A percentile compares a stretch with the other conserved stretches of the same genome.
Evolutionary conservation across 1,140 invertebrate genomes (phyloP).

Genomic region (Sitobion miscanthi): DNA sequence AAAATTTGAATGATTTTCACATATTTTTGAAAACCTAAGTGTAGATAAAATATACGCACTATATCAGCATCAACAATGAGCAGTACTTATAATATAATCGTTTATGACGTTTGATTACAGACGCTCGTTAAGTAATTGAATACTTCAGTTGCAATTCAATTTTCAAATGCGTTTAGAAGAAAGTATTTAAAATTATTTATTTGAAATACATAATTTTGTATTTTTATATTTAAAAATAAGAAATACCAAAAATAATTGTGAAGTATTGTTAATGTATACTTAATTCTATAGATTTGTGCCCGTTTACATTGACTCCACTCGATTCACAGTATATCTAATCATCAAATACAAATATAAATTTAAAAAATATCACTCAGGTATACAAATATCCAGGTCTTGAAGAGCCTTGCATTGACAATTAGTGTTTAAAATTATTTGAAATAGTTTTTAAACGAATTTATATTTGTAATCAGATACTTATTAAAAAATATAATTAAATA

Average conservation of each 20-base stretch:
- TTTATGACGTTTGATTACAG: not conserved
- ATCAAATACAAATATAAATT: too few relatives aligned
- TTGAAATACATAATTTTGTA: not conserved
- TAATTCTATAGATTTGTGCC: too few relatives aligned
- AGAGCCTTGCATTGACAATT: not conserved
- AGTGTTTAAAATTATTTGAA: not conserved
- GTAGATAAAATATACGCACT: not conserved
- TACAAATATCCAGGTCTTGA: not conserved
- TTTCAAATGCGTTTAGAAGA: not conserved
- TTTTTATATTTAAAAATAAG: not conserved
- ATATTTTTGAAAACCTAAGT: not conserved
- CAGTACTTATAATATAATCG: not conserved
- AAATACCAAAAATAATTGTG: not conserved
- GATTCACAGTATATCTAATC: too few relatives aligned
- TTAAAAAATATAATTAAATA: not conserved
- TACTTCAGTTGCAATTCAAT: not conserved
- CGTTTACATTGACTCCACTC: too few relatives aligned
- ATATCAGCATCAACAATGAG: not conserved
- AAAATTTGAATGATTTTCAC: not conserved
- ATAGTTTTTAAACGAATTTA: not conserved
- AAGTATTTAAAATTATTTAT: not conserved
- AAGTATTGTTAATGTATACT: too few relatives aligned
- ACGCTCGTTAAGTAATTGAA: not conserved
- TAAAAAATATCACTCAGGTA: too few relatives aligned
- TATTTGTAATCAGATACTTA: not conserved